Base-by-base conservation (phyloP, 2,797 vertebrate genomes). In the Sparidentex hasta region DNA sequence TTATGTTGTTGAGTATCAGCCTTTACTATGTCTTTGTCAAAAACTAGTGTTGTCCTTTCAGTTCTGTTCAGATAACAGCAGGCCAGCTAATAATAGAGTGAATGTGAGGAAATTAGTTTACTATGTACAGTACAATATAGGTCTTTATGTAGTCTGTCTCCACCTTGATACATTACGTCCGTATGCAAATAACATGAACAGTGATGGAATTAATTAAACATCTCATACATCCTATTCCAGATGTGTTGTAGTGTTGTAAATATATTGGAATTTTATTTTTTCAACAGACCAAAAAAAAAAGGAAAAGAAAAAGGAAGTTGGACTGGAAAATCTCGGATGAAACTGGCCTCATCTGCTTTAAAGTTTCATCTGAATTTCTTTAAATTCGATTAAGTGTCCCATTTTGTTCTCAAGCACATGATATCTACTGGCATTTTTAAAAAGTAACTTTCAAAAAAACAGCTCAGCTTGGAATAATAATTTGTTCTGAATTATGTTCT, bases 271-370 rank as follows among this genome's bases (percentile, higher is more conserved):
- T 27, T 27, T 3, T 27, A 61, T 50, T 23, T 47, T 54, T 48
- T 27, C 5, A 57, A 74, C 29, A 71, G 58, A 61, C 17, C 46
- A 52, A 62, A 3, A 33, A 44, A 25, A 17, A 58, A 52, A 8
- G 2, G 23, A 66, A 7, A 43, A 23, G 59, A 69, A 29, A 72
- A 72, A 16, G 1, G 20, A 13, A 48, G n/a, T 65, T 16, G 9
- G 38, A 54, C 14, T 25, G 55, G 48, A 62, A 74, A 46, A 38
- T 46, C 25, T 64, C 21, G 12, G 25, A 50, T 20, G 18, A 73
- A 72, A 65, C 54, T 54, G 33, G 3, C 7, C 27, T 59, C 75
- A 82, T 82, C 59, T 82, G 70, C 54, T 69, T 58, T 23, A 47
- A 46, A 68, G 58, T 54, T 52, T 44, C 11, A 80, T 80, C 62